Evolutionary conservation across 1,140 invertebrate species (phyloP), one percentile per base, ranked within the genome.

Genomic region (Andrena cerasifolii): DNA sequence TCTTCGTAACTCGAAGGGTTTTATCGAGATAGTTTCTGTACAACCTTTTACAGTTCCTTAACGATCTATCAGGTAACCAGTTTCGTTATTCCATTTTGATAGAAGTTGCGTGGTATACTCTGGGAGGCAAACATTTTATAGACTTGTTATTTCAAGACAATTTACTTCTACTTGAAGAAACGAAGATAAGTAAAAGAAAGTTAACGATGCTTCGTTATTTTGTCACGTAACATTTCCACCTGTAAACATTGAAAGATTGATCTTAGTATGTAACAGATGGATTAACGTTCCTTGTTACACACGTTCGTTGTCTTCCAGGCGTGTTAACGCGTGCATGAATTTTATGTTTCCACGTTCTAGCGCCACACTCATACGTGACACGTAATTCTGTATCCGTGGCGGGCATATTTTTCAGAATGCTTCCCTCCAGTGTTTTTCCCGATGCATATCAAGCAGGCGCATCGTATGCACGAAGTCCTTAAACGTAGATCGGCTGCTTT

Each of bases 401-500:
- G 10, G 7, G 40, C 8, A n/a, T 36, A 26, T 65, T 58, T 58
- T 36, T 14, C 53, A 28, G n/a, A 67, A 28, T 16, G 62, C 33
- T 58, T 67, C n/a, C 4, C 0, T 24, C 40, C n/a, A 21, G 36
- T 33, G 21, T 36, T 33, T 51, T 40, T 18, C 45, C 16, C 26
- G 18, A 45, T 21, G 36, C 26, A 31, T 8, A 59, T 26, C 21
- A 4, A 24, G 36, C 54, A 1, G 24, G 28, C 12, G 12, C 28
- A 40, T 54, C 61, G 36, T 26, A 12, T 61, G 68, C 63, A 36
- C 47, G 18, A 18, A 36, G 28, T n/a, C 0, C 21, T 66, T 24
- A 14, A 36, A 31, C 36, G 28, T n/a, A 58, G 73, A 75, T 75
- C 63, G 47, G 24, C 16, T 12, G 24, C 26, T 43, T 75, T 74